phyloP scores from a whole-genome alignment of 2,113 vertebrate species.

The Eidolon helvum region DNA sequence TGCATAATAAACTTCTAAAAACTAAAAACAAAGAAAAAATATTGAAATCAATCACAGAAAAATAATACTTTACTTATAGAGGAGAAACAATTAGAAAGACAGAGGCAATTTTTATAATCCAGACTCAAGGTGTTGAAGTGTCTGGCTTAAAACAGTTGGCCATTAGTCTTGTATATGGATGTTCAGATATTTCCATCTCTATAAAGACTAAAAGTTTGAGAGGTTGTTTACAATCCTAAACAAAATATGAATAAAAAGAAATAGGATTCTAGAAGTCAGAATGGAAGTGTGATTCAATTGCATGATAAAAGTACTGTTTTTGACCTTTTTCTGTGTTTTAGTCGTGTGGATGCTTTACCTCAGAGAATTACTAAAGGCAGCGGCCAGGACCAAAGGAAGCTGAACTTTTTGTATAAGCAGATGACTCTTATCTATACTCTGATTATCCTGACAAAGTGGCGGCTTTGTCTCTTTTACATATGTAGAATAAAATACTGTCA shows the following conservation, averaged over 20 bases:
- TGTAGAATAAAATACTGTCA: neutral
- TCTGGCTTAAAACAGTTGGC: neutral
- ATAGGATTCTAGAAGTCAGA: neutral
- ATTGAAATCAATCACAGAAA: neutral
- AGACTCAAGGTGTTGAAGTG: neutral
- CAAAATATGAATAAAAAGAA: neutral
- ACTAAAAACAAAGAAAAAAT: neutral
- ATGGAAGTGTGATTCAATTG: neutral
- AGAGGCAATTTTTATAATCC: neutral
- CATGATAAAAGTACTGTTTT: neutral
- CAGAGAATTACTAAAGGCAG: neutral
- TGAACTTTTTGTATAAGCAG: neutral
- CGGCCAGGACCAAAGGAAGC: neutral
- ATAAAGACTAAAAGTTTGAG: neutral
- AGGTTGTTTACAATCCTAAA: neutral
- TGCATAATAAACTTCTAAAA: neutral
- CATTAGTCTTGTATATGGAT: neutral
- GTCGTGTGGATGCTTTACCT: neutral
- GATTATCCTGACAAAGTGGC: neutral
- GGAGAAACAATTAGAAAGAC: neutral
- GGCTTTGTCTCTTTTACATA: neutral
- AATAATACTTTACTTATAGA: neutral
- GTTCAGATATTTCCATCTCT: neutral
- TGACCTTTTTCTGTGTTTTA: neutral
- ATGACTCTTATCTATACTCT: neutral